A percentile compares a stretch with the other conserved stretches of the same genome.
These are phyloP conservation scores for Spilosoma lubricipeda DNA, from an alignment of 2,888 invertebrate genomes.

Conservation along the genomic window DNA sequence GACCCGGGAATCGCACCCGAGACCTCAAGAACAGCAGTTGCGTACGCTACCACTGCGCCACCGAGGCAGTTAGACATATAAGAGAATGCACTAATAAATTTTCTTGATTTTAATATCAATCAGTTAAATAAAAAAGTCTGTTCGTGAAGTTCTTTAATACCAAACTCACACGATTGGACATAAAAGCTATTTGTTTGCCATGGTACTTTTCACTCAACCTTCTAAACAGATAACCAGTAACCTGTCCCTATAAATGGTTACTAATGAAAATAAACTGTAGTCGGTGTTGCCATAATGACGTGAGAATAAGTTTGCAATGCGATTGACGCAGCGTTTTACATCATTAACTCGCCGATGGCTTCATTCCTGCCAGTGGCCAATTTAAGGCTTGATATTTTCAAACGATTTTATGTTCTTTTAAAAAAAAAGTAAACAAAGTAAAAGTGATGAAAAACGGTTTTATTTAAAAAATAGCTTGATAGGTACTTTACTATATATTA, in stretches of 20 bases:
- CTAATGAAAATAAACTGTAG: constrained; percentile 28
- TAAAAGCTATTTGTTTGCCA: constrained; percentile 66
- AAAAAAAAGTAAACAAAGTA: too few relatives aligned
- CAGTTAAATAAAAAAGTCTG: not conserved
- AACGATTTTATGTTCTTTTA: constrained; percentile 11
- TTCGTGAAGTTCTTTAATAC: constrained; percentile 35
- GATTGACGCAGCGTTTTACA: constrained; percentile 35
- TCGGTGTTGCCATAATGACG: constrained; percentile 39
- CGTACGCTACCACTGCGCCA: too few relatives aligned
- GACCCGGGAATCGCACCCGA: too few relatives aligned
- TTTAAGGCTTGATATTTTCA: constrained; percentile 18
- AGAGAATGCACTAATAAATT: not conserved
- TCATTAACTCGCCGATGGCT: constrained; percentile 39
- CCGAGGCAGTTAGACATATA: too few relatives aligned
- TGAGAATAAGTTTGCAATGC: constrained; percentile 36
- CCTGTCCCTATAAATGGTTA: constrained; percentile 37
- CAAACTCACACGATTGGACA: constrained; percentile 44
- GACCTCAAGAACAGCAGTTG: too few relatives aligned
- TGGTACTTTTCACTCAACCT: constrained; percentile 49
- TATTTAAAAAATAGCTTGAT: too few relatives aligned
- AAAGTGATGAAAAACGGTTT: too few relatives aligned
- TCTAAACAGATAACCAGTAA: constrained; percentile 37
- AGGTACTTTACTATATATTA: too few relatives aligned
- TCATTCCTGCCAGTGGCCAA: constrained; percentile 31
- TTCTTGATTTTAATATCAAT: not conserved